Conservation (phyloP, 2,797 vertebrate genomes). For the Urocyon cinereoargenteus region DNA sequence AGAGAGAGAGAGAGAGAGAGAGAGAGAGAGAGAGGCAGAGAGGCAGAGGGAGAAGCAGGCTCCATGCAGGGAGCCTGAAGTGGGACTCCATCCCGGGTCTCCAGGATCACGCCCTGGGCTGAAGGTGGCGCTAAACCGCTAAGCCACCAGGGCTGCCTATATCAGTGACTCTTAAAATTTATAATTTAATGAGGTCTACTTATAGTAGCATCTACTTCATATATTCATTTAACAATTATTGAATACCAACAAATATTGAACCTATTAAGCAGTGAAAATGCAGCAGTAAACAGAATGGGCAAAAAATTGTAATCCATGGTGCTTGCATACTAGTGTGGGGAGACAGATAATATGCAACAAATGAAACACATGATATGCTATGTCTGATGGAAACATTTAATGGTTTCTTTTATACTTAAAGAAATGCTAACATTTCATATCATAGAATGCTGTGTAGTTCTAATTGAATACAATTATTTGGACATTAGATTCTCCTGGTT, state of each 20-base stretch:
- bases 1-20: no score
- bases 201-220: constrained; percentile 31
- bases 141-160: no score
- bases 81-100: no score
- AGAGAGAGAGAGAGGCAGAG: no score
- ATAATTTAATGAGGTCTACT: constrained; percentile 51
- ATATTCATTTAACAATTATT: not conserved
- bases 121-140: no score
- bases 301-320: constrained; percentile 22
- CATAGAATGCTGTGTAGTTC: not conserved
- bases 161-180: not conserved
- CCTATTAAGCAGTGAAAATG: not conserved
- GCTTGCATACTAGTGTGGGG: not conserved
- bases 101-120: no score
- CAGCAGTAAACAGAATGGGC: not conserved
- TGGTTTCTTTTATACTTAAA: constrained; percentile 44
- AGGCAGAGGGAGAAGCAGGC: no score
- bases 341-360: constrained; percentile 5
- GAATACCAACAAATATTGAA: not conserved
- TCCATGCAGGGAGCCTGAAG: no score
- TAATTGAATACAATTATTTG: constrained; percentile 80
- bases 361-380: constrained; percentile 3
- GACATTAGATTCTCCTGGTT: constrained; percentile 96
- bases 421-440: constrained; percentile 23
- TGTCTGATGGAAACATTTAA: constrained; percentile 29